These are phyloP conservation scores for Percopsis omiscomaycus DNA, from an alignment of 2,797 vertebrate genomes.

Conservation along the genomic window DNA sequence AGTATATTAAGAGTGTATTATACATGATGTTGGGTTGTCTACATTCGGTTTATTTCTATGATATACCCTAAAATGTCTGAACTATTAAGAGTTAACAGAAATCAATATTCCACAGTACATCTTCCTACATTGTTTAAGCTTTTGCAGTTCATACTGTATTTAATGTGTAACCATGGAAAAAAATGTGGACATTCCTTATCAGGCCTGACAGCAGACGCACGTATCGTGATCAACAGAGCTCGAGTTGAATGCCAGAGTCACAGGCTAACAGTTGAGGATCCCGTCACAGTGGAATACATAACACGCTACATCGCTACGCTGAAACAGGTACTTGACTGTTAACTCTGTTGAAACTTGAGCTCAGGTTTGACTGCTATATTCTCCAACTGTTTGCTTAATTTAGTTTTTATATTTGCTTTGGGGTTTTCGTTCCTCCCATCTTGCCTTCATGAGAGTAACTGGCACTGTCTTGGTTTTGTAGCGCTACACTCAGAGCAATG, in stretches of 20 bases:
- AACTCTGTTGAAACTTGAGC: background rate
- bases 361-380: background rate
- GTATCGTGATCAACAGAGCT: slow-evolving; percentile 88
- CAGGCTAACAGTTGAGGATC: slow-evolving; percentile 88
- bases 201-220: slow-evolving; percentile 88
- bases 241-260: slow-evolving; percentile 90
- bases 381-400: background rate
- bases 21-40: background rate
- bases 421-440: background rate
- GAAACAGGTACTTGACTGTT: slow-evolving; percentile 79
- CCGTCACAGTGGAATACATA: slow-evolving; percentile 90
- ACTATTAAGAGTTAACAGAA: background rate
- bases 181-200: slow-evolving; percentile 28
- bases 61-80: background rate
- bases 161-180: background rate
- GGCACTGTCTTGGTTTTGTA: slow-evolving; percentile 39
- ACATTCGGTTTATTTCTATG: background rate
- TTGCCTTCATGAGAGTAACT: background rate
- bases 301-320: slow-evolving; percentile 89
- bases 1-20: background rate
- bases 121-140: background rate
- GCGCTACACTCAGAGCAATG: slow-evolving; percentile 85
- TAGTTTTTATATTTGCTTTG: background rate
- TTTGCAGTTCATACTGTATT: background rate
- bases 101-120: background rate